These are phyloP conservation scores for Iguana delicatissima DNA, from an alignment of 2,797 vertebrate species.

Conservation along the genomic window DNA sequence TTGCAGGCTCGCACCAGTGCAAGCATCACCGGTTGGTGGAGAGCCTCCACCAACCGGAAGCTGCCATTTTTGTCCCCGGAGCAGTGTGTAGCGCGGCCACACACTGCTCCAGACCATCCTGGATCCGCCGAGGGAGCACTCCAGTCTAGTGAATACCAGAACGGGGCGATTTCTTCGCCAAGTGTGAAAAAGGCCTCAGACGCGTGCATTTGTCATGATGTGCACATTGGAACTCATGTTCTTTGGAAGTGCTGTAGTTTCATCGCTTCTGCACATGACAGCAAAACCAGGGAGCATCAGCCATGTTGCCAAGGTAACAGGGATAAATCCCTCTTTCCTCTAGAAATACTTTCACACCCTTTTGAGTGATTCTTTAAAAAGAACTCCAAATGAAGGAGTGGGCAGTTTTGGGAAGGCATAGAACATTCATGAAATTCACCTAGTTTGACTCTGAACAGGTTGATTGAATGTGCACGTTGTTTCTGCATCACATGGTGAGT, in stretches of 20 bases:
- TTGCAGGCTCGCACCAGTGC: no score
- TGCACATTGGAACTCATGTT: background rate
- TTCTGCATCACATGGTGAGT: constrained; percentile 52
- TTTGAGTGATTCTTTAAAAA: background rate
- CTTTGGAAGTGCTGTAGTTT: background rate
- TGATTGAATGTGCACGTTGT: constrained; percentile 60
- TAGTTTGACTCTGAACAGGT: background rate
- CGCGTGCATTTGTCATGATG: no score
- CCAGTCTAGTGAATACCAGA: no score
- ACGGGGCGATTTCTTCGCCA: no score
- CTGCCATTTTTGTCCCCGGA: no score
- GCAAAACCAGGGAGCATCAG: background rate
- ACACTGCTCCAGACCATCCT: no score
- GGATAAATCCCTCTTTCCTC: background rate
- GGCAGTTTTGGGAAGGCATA: background rate
- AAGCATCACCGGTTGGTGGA: no score
- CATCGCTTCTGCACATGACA: background rate
- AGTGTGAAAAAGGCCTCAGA: no score
- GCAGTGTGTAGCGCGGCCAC: no score
- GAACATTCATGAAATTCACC: background rate
- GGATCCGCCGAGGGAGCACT: no score
- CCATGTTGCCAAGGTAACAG: background rate
- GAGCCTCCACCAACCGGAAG: no score
- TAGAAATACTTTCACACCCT: background rate
- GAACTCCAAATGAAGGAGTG: background rate